Conservation (phyloP, 2,113 vertebrate genomes). For the Neomonachus schauinslandi region DNA sequence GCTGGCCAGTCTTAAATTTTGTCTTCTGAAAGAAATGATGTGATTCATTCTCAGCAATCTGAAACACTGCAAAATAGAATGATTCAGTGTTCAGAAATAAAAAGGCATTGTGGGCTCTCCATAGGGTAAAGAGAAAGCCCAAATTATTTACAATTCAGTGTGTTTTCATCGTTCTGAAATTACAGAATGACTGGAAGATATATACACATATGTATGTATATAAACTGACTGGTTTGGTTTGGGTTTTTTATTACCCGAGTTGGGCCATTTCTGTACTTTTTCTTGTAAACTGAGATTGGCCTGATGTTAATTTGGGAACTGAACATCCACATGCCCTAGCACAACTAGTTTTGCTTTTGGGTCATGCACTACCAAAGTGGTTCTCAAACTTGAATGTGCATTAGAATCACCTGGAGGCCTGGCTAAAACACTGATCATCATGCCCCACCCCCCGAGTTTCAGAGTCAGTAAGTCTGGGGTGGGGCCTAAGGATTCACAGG, state of each 20-base stretch:
- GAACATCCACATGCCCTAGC: not conserved
- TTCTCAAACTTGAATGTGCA: not conserved
- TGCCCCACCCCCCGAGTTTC: not conserved
- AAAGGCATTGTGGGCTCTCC: slow-evolving; percentile 19
- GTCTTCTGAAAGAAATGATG: slow-evolving; percentile 40
- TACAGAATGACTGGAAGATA: not conserved
- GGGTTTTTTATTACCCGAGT: not conserved
- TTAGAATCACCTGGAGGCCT: not conserved
- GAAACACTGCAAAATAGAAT: not conserved
- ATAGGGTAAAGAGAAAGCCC: slow-evolving; percentile 43
- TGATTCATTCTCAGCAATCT: not conserved
- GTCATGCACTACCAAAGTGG: not conserved
- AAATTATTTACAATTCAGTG: slow-evolving; percentile 34
- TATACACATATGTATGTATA: not conserved
- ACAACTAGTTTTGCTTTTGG: not conserved
- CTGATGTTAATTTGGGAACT: slow-evolving; percentile 33
- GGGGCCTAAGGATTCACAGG: not conserved
- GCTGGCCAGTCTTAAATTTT: not conserved
- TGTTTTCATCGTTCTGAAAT: slow-evolving; percentile 34
- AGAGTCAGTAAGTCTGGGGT: not conserved
- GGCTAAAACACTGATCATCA: not conserved
- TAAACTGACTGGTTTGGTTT: not conserved
- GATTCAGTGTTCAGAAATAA: not conserved
- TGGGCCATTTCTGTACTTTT: slow-evolving; percentile 8
- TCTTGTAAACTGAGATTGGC: slow-evolving; percentile 22